phyloP scores from a whole-genome alignment of 2,797 vertebrate species.

The Telmatherina bonti region DNA sequence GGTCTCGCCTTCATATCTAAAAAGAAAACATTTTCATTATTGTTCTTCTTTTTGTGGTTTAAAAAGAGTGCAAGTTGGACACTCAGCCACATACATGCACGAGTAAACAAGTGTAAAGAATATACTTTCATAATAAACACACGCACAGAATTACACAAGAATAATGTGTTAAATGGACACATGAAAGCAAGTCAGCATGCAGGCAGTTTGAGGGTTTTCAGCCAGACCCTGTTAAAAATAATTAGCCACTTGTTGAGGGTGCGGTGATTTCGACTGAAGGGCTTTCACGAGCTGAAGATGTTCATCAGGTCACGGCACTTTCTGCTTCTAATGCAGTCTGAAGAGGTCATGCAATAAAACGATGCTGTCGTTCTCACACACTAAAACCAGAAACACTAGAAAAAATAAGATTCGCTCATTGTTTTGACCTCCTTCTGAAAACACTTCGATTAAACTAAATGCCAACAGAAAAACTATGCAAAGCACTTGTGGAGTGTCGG shows the following conservation, averaged over 20 bases:
- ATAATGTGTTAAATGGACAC: background rate
- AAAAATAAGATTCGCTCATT: conserved; percentile 16
- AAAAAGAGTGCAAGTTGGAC: conserved; percentile 17
- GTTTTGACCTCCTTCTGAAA: conserved; percentile 19
- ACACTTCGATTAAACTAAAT: background rate
- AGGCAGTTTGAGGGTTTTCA: conserved; percentile 49
- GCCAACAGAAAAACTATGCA: background rate
- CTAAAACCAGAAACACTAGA: conserved; percentile 19
- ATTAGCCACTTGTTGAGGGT: conserved; percentile 34
- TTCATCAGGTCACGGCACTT: conserved; percentile 40
- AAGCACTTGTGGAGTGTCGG: background rate
- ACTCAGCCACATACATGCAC: background rate
- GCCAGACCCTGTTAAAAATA: conserved; percentile 25
- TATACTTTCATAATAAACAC: conserved; percentile 7
- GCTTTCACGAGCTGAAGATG: conserved; percentile 45
- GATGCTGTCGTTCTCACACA: conserved; percentile 36
- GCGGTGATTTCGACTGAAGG: conserved; percentile 49
- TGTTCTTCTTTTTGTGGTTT: conserved; percentile 38
- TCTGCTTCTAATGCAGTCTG: conserved; percentile 51
- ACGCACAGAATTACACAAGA: background rate
- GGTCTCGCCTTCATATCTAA: conserved; percentile 50
- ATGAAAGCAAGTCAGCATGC: conserved; percentile 12
- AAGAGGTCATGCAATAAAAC: conserved; percentile 57
- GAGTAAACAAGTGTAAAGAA: no score
- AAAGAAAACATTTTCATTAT: conserved; percentile 29